Evolutionary conservation across 2,888 invertebrate genomes (phyloP), one percentile per base, ranked within the genome.

Genomic region (Tetropium fuscum): DNA sequence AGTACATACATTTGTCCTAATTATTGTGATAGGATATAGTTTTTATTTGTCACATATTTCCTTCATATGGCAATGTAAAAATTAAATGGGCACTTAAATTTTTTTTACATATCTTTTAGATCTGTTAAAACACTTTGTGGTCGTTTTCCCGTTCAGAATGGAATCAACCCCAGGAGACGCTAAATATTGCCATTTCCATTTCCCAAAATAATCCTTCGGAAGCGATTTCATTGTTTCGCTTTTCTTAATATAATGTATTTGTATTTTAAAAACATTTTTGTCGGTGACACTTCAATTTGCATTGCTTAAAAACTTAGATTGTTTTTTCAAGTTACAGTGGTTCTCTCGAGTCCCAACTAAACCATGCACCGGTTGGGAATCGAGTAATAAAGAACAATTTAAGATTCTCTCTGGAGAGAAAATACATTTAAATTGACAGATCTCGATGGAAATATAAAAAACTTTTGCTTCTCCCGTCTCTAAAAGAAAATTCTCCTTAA

Each of bases 301-400:
- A 65, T 66, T 53, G 63, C 60, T 69, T 64, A 65, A 64, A 64
- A 65, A 67, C 69, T 69, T 65, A 63, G 65, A 67, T 69, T 69
- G 66, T 63, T 65, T 60, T 64, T 58, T 58, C 36, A 59, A 58
- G 58, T 60, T 60, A 51, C 60, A 49, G 58, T 48, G 34, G 48
- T 38, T 36, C 48, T 13, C 15, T 16, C 11, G 22, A 32, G 25
- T 48, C 10, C 48, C 22, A 34, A 36, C 36, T 36, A 48, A 48
- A 48, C 48, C 48, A 16, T 11, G 47, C 30, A 19, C 47, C 47
- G 19, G 8, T 22, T 11, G 48, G 48, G 20, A 22, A 15, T 34
- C 38, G 54, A 41, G 58, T 62, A 68, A 68, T 68, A 59, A 64
- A 63, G 64, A 53, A 55, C 58, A 58, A 64, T 60, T 64, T 59